Percentiles rank a stretch among this genome's conserved stretches.
Evolutionary conservation across 2,113 vertebrate genomes (phyloP).

Genomic region (Panthera leo): DNA sequence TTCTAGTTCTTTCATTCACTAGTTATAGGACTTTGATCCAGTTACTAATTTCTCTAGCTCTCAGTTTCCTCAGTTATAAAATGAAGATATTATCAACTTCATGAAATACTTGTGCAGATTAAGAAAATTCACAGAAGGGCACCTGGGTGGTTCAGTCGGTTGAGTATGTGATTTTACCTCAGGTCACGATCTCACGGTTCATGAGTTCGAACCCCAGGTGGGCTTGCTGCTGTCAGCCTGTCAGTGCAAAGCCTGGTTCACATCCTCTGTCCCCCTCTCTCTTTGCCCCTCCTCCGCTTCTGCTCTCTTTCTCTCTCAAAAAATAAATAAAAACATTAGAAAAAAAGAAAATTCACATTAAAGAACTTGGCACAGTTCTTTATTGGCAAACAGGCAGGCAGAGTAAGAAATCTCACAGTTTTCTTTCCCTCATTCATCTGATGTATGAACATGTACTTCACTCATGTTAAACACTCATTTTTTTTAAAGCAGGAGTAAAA

Average conservation of each 20-base stretch:
- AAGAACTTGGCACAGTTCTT: background rate
- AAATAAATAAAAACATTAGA: too few relatives aligned
- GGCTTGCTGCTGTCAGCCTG: too few relatives aligned
- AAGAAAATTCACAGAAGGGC: background rate
- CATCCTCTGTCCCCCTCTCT: too few relatives aligned
- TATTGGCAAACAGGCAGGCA: background rate
- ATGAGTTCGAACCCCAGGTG: too few relatives aligned
- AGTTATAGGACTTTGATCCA: background rate
- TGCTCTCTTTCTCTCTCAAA: too few relatives aligned
- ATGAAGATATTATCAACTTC: background rate
- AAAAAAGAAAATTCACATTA: background rate
- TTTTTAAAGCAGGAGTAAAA: background rate
- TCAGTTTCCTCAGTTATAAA: constrained; percentile 3
- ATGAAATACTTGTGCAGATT: background rate
- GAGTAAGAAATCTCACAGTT: background rate
- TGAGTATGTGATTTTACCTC: too few relatives aligned
- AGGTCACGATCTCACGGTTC: too few relatives aligned
- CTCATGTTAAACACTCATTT: background rate
- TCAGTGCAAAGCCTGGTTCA: too few relatives aligned
- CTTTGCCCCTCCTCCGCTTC: too few relatives aligned
- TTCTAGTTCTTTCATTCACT: background rate
- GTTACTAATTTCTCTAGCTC: background rate
- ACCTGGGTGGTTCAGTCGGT: too few relatives aligned
- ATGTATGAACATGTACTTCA: constrained; percentile 27
- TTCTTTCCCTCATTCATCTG: constrained; percentile 21